Conservation (phyloP, 2,888 invertebrate genomes). For the Hypomecis atomaria region DNA sequence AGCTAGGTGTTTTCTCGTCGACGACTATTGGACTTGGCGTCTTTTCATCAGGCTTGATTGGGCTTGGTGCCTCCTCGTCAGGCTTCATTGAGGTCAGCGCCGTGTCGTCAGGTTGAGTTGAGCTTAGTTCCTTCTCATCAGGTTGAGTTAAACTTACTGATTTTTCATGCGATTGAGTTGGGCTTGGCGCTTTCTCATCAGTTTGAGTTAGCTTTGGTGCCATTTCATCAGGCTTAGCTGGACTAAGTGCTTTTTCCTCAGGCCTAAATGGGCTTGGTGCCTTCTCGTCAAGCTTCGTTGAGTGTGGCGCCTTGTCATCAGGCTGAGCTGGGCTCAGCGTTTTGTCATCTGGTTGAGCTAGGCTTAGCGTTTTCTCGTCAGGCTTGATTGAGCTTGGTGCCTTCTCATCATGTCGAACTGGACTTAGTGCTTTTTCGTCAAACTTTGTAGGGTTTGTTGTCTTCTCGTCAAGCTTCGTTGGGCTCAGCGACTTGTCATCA, state of each 20-base stretch:
- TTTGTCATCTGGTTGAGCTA: not conserved
- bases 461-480: conserved; percentile 14
- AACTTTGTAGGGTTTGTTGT: not conserved
- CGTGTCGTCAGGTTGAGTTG: not conserved
- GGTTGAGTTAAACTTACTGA: not conserved
- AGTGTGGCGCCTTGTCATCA: not conserved
- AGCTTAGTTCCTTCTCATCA: not conserved
- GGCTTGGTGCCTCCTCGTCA: conserved; percentile 26
- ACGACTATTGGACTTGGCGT: not conserved
- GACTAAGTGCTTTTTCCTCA: not conserved
- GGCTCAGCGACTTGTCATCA: conserved; percentile 3
- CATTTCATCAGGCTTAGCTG: not conserved
- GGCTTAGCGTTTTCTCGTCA: not conserved
- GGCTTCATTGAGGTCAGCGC: not conserved
- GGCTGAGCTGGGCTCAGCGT: not conserved
- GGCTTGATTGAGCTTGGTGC: not conserved
- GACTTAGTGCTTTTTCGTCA: not conserved
- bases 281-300: not conserved
- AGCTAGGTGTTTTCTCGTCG: not conserved
- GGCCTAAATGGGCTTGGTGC: not conserved
- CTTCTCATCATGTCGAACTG: not conserved
- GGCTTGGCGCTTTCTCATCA: not conserved
- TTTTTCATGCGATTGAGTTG: not conserved
- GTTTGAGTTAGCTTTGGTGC: not conserved
- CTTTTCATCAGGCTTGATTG: conserved; percentile 8